Evolutionary conservation across 2,797 vertebrate genomes (phyloP).

Genomic region (Coregonus sp.): DNA sequence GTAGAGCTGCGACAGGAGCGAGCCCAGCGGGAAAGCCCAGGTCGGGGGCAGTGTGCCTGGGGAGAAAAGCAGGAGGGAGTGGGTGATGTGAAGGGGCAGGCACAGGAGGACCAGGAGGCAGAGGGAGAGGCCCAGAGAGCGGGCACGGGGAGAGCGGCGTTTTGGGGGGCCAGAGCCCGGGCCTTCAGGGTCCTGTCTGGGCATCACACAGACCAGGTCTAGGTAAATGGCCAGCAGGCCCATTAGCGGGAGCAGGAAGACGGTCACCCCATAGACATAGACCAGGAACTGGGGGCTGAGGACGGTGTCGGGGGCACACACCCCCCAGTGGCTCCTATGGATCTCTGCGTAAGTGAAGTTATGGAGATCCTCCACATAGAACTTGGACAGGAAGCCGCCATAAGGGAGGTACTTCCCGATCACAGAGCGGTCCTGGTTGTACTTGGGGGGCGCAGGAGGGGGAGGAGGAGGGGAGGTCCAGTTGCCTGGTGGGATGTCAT

Average conservation of each 20-base stretch:
- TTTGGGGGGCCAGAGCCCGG: slow-evolving; percentile 45
- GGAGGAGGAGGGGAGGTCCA: slow-evolving; percentile 44
- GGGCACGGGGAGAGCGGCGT: slow-evolving; percentile 45
- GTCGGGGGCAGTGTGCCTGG: slow-evolving; percentile 55
- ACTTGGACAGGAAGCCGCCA: slow-evolving; percentile 78
- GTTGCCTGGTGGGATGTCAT: slow-evolving; percentile 47
- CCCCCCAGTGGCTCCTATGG: slow-evolving; percentile 73
- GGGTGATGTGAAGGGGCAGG: slow-evolving; percentile 73
- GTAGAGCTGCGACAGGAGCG: slow-evolving; percentile 76
- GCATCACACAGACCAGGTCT: slow-evolving; percentile 67
- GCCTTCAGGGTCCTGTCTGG: slow-evolving; percentile 45
- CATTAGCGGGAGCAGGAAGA: slow-evolving; percentile 73
- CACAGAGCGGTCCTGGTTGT: slow-evolving; percentile 53
- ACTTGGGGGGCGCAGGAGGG: slow-evolving; percentile 32
- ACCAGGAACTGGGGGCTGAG: slow-evolving; percentile 73
- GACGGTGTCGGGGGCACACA: slow-evolving; percentile 71
- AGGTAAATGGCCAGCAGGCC: slow-evolving; percentile 71
- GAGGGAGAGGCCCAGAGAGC: slow-evolving; percentile 69
- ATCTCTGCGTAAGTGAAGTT: slow-evolving; percentile 71
- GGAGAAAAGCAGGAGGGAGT: slow-evolving; percentile 67
- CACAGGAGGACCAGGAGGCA: slow-evolving; percentile 77
- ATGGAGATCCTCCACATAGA: slow-evolving; percentile 64
- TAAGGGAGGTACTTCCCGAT: slow-evolving; percentile 73
- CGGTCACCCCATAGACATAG: slow-evolving; percentile 69
- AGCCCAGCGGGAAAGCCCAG: slow-evolving; percentile 55